Conservation (phyloP, 2,113 vertebrate genomes). For the human region DNA sequence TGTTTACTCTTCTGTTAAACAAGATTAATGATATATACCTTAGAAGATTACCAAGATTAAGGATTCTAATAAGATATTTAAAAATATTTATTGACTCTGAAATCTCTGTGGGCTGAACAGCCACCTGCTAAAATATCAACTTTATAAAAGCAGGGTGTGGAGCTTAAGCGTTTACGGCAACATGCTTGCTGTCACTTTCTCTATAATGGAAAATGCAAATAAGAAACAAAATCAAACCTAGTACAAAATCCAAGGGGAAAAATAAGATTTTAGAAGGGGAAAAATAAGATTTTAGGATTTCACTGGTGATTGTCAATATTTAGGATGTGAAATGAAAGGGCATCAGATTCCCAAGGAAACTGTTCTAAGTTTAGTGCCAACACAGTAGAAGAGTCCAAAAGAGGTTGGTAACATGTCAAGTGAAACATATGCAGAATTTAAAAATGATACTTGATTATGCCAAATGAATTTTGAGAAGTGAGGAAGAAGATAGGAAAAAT, state of each 20-base stretch:
- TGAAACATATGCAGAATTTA: conserved; percentile 29
- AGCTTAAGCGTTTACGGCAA: conserved; percentile 18
- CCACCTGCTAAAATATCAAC: conserved; percentile 11
- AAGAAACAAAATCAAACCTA: conserved; percentile 63
- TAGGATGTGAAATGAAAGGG: conserved; percentile 49
- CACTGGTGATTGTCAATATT: conserved; percentile 43
- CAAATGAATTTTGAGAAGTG: neutral
- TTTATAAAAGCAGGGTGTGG: neutral
- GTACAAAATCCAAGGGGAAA: conserved; percentile 40
- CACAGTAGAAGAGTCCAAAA: neutral
- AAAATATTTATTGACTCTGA: neutral
- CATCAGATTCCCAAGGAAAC: conserved; percentile 48
- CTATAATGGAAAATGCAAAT: conserved; percentile 57
- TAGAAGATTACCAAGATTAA: neutral
- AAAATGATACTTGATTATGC: conserved; percentile 6
- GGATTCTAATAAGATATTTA: neutral
- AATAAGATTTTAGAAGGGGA: neutral
- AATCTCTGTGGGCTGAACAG: conserved; percentile 18
- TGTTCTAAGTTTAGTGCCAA: conserved; percentile 62
- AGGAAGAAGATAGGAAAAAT: neutral
- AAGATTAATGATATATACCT: neutral
- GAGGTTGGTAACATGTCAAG: conserved; percentile 43
- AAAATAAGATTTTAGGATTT: conserved; percentile 27
- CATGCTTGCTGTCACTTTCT: conserved; percentile 16
- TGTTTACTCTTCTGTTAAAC: neutral